phyloP scores from a whole-genome alignment of 2,888 invertebrate species.

The Eilema griseolum region DNA sequence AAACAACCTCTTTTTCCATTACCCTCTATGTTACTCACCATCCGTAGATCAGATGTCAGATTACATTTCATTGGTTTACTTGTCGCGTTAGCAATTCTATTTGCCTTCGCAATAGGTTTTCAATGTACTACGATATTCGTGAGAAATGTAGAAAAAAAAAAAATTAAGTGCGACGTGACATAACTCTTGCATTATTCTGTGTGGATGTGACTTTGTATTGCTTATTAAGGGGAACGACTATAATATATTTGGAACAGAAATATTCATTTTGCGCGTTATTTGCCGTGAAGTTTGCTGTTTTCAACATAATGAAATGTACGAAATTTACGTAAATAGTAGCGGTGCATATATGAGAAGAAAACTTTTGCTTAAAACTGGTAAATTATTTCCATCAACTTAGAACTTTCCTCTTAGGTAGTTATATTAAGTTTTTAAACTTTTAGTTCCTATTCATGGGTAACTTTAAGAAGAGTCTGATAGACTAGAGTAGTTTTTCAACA shows the following conservation, averaged over 20 bases:
- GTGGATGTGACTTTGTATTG: slow-evolving; percentile 19
- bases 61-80: slow-evolving; percentile 46
- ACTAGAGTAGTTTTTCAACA: neutral
- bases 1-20: slow-evolving; percentile 19
- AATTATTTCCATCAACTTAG: neutral
- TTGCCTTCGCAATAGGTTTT: slow-evolving; percentile 31
- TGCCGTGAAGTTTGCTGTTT: neutral
- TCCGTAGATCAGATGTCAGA: slow-evolving; percentile 37
- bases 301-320: slow-evolving; percentile 7
- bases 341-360: neutral
- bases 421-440: neutral
- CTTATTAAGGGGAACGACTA: slow-evolving; percentile 23
- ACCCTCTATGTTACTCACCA: slow-evolving; percentile 19
- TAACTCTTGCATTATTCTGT: slow-evolving; percentile 26
- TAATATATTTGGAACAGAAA: slow-evolving; percentile 24
- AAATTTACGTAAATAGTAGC: slow-evolving; percentile 13
- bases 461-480: neutral
- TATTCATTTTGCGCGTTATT: slow-evolving; percentile 24
- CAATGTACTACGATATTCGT: slow-evolving; percentile 25
- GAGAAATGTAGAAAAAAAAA: slow-evolving; percentile 18
- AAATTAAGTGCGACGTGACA: slow-evolving; percentile 23
- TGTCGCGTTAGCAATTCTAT: slow-evolving; percentile 39
- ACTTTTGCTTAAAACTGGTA: neutral
- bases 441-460: neutral
- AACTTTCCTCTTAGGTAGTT: neutral